Evolutionary conservation across 2,113 vertebrate genomes (phyloP), one percentile per base, ranked within the genome.

Genomic region (Nipponia nippon): DNA sequence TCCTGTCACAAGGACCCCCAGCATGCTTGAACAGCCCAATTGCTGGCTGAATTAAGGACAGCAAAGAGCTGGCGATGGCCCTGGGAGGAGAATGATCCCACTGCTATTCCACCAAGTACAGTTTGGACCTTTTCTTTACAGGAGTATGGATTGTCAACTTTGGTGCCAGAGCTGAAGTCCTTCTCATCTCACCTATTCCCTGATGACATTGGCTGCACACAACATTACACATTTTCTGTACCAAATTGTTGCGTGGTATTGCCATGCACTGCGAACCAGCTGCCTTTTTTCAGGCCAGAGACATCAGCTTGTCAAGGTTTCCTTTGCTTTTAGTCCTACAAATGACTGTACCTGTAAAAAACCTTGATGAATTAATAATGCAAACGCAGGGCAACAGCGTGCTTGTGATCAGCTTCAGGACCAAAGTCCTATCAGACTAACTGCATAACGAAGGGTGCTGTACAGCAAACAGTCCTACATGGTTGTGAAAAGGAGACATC

Each of bases 381-480:
- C 22, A 75, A 90, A 26, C 0, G 3, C 30, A 44, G 25, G 16
- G 27, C 34, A 92, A 59, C 16, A 67, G 22, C 2, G 7, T 71
- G 27, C 18, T 81, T 29, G 52, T 13, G 6, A 67, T 26, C 47
- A 82, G 46, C 36, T 61, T 85, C 78, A 83, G 30, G 36, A 83
- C 26, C 15, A 32, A 75, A 67, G 56, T 49, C 30, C 29, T 46
- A 1, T 8, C 13, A 79, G 21, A 36, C 11, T 47, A 61, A 25
- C 40, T 38, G 16, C 6, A 34, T 8, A 82, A 63, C 0, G 5
- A 77, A 66, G n/a, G 38, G 11, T 69, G 50, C 16, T 84, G 38
- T 52, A n/a, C 34, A 63, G 25, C 0, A 0, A 76, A 47, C 10
- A 42, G 50, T 34, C 40, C 18, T 42, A 47, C 1, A 2, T 14